Conservation (phyloP, 2,888 invertebrate genomes). For the Pimpla rufipes region DNA sequence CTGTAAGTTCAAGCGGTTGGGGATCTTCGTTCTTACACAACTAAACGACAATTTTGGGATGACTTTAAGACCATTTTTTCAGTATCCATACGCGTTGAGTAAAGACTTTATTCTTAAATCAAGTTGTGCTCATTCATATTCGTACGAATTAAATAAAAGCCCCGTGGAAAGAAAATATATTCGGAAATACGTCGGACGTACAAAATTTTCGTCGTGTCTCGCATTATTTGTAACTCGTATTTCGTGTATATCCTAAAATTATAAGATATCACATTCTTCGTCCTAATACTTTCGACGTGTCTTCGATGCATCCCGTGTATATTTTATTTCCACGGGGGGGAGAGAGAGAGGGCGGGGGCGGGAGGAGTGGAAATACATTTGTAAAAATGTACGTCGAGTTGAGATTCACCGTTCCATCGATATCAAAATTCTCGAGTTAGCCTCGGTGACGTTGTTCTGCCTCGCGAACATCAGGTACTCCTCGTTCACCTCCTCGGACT, state of each 20-base stretch:
- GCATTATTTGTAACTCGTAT: neutral
- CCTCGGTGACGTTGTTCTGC: conserved; percentile 82
- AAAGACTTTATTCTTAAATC: conserved; percentile 70
- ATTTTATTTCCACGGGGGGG: conserved; percentile 5
- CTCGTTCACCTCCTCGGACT: conserved; percentile 80
- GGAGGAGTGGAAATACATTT: conserved; percentile 57
- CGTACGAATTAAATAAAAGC: neutral
- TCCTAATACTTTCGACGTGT: neutral
- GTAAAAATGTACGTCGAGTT: conserved; percentile 51
- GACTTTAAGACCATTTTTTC: neutral
- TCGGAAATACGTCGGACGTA: neutral
- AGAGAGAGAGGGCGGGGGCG: too few species aligned
- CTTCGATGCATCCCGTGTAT: neutral
- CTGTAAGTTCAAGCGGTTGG: conserved; percentile 14
- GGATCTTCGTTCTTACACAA: neutral
- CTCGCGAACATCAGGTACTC: conserved; percentile 81
- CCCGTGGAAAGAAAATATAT: neutral
- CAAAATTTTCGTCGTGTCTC: neutral
- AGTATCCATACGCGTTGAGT: neutral
- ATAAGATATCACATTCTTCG: neutral
- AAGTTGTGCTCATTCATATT: conserved; percentile 76
- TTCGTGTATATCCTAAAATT: neutral
- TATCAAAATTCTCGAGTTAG: conserved; percentile 76
- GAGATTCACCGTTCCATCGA: conserved; percentile 76
- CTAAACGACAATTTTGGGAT: neutral